Evolutionary conservation across 2,113 vertebrate genomes (phyloP).

Genomic region (Lophura nycthemera): DNA sequence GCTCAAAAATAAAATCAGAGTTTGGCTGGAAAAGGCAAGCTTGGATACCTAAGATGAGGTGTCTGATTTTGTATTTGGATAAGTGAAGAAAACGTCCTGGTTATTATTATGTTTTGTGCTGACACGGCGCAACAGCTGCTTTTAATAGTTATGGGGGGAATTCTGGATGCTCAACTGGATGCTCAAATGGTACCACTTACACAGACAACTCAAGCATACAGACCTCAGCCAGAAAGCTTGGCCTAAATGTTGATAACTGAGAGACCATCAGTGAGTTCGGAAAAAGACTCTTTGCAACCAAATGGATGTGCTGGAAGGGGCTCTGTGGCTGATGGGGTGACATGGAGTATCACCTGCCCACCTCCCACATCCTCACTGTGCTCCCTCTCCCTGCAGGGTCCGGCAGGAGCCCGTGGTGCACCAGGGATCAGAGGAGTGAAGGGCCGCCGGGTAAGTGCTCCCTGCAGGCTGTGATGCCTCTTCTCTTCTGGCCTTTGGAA

Average conservation of each 20-base stretch:
- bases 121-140: conserved; percentile 47
- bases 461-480: neutral
- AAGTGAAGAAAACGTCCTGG: conserved; percentile 8
- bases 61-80: conserved; percentile 40
- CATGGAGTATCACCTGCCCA: neutral
- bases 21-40: conserved; percentile 3
- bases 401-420: conserved; percentile 83
- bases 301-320: neutral
- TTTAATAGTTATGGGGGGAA: conserved; percentile 34
- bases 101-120: conserved; percentile 31
- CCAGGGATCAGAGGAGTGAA: conserved; percentile 89
- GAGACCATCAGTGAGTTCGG: neutral
- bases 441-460: conserved; percentile 86
- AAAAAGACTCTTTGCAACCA: neutral
- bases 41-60: conserved; percentile 25
- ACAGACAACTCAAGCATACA: conserved; percentile 11
- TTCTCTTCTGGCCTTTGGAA: neutral
- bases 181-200: conserved; percentile 31
- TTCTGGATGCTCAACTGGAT: conserved; percentile 1
- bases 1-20: conserved; percentile 21
- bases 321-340: neutral
- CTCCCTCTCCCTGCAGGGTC: conserved; percentile 82
- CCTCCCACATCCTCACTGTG: neutral
- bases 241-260: neutral
- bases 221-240: conserved; percentile 30